Conservation (phyloP, 2,888 invertebrate species). For the Synanthedon vespiformis region DNA sequence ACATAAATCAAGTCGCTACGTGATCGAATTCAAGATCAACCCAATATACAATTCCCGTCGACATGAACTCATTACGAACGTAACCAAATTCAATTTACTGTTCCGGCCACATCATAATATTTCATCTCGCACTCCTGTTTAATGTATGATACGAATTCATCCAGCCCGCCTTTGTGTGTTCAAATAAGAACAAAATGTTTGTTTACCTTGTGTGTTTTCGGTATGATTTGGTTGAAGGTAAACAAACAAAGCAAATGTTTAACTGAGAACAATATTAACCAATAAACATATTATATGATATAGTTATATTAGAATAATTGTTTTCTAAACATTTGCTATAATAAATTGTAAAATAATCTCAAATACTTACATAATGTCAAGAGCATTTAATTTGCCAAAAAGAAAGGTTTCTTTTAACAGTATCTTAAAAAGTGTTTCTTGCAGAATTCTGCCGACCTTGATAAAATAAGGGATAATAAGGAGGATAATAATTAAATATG, state of each 20-base stretch:
- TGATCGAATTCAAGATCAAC: slow-evolving; percentile 63
- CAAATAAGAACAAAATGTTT: neutral
- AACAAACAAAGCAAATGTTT: neutral
- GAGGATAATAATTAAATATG: too few relatives aligned
- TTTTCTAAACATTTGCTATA: too few relatives aligned
- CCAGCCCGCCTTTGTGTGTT: neutral
- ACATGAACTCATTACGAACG: slow-evolving; percentile 61
- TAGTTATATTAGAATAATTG: too few relatives aligned
- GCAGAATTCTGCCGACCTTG: too few relatives aligned
- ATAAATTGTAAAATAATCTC: too few relatives aligned
- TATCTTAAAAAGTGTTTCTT: too few relatives aligned
- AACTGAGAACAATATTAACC: neutral
- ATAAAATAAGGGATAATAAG: too few relatives aligned
- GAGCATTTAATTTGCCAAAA: too few relatives aligned
- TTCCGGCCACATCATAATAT: slow-evolving; percentile 54
- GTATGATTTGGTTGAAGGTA: neutral
- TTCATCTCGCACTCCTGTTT: slow-evolving; percentile 39
- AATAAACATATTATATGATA: too few relatives aligned
- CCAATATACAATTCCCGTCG: slow-evolving; percentile 48
- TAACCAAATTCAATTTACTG: slow-evolving; percentile 64
- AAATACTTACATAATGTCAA: too few relatives aligned
- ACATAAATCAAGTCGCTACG: slow-evolving; percentile 62
- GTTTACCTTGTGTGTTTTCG: neutral
- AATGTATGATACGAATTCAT: slow-evolving; percentile 23
- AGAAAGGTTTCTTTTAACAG: too few relatives aligned